These are phyloP conservation scores for Zalophus californianus DNA, from an alignment of 2,797 vertebrate genomes.

Conservation along the genomic window DNA sequence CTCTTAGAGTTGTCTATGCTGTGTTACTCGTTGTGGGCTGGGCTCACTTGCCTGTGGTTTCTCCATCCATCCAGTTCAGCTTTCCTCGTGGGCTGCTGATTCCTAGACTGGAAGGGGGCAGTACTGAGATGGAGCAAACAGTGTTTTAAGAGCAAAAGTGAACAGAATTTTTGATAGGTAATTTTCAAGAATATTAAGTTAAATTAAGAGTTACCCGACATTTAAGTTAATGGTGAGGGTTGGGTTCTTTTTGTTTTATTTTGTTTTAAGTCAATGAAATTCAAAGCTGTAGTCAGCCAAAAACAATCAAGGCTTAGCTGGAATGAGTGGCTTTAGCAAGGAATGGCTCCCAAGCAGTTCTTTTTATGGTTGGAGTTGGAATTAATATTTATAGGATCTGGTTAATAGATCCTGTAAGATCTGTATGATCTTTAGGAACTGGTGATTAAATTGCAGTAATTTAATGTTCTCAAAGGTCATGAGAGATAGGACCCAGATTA, in stretches of 20 bases:
- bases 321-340: not conserved
- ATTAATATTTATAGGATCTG: not conserved
- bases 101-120: not conserved
- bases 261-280: not conserved
- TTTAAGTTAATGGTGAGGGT: not conserved
- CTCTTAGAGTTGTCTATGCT: not conserved
- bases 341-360: not conserved
- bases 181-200: not conserved
- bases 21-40: not conserved
- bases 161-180: not conserved
- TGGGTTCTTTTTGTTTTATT: not conserved
- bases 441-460: not conserved
- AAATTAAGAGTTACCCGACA: not conserved
- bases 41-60: not conserved
- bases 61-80: not conserved
- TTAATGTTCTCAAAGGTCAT: not conserved
- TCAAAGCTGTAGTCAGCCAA: not conserved
- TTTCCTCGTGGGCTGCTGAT: not conserved
- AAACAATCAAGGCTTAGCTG: not conserved
- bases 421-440: not conserved
- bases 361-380: conserved; percentile 27
- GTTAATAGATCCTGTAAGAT: not conserved
- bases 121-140: not conserved
- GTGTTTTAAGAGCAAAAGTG: not conserved
- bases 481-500: not conserved